Percentiles rank a stretch among this genome's conserved stretches.
These are phyloP conservation scores for Chymomyza caudatula DNA, from an alignment of 2,888 invertebrate genomes.

Conservation along the genomic window DNA sequence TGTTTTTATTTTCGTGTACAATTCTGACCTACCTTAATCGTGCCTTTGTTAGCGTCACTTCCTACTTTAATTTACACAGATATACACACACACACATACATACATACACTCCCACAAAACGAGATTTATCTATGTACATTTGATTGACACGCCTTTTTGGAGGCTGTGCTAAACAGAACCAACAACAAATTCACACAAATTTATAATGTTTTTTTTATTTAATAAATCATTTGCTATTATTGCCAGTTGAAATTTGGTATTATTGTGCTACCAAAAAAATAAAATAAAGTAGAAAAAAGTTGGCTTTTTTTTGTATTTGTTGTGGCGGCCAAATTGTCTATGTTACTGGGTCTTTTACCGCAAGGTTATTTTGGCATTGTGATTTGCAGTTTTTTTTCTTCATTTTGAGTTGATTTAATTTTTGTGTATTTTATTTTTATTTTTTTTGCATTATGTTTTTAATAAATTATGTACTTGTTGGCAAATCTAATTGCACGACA, in stretches of 20 bases:
- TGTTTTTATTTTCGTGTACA: background rate
- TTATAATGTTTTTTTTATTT: slow-evolving; percentile 36
- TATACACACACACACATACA: background rate
- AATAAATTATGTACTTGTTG: slow-evolving; percentile 68
- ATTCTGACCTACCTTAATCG: slow-evolving; percentile 51
- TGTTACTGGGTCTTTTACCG: slow-evolving; percentile 53
- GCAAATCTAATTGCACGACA: slow-evolving; percentile 60
- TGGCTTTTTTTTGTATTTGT: slow-evolving; percentile 19
- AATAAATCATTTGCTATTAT: slow-evolving; percentile 65
- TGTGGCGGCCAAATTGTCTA: slow-evolving; percentile 23
- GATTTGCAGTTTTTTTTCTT: slow-evolving; percentile 14
- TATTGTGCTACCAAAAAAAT: slow-evolving; percentile 3
- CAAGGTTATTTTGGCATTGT: slow-evolving; percentile 43
- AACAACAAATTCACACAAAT: slow-evolving; percentile 25
- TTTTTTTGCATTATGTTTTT: slow-evolving; percentile 14
- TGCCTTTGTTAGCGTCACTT: slow-evolving; percentile 34
- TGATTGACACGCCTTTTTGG: slow-evolving; percentile 63
- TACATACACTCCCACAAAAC: background rate
- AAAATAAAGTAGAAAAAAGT: background rate
- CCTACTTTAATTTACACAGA: slow-evolving; percentile 39
- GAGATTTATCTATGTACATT: slow-evolving; percentile 44
- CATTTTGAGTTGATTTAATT: slow-evolving; percentile 16
- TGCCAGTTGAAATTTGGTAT: background rate
- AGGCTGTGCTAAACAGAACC: slow-evolving; percentile 44
- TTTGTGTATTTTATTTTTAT: slow-evolving; percentile 18